Conservation (phyloP, 2,113 vertebrate species). For the Hemiprocne comata region DNA sequence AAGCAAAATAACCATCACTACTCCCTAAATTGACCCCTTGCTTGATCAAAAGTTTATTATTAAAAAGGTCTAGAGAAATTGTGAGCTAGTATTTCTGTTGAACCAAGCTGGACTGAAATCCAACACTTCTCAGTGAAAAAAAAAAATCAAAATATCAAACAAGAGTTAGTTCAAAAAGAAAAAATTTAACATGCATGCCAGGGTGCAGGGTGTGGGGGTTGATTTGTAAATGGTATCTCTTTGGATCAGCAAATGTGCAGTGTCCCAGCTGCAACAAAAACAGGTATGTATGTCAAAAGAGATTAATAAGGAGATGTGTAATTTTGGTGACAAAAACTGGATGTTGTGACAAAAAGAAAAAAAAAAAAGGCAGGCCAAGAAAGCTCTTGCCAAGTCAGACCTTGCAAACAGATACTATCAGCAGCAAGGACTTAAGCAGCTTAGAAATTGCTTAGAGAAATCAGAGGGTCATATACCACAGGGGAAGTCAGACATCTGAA, state of each 20-base stretch:
- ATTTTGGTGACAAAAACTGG: background rate
- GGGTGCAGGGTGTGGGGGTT: too few species aligned
- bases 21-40: background rate
- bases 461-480: background rate
- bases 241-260: background rate
- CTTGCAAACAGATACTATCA: background rate
- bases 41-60: background rate
- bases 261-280: background rate
- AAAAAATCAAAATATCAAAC: background rate
- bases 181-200: background rate
- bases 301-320: background rate
- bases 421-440: background rate
- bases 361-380: background rate
- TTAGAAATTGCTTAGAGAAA: slow-evolving; percentile 5
- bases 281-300: background rate
- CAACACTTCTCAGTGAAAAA: background rate
- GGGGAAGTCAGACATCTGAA: background rate
- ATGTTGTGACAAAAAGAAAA: background rate
- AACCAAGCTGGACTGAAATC: background rate
- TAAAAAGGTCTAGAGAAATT: background rate
- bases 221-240: background rate
- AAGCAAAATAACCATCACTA: background rate
- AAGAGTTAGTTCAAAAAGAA: background rate
- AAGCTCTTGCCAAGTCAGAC: background rate
- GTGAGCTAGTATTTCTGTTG: background rate